Evolutionary conservation across 2,113 vertebrate species (phyloP), one percentile per base, ranked within the genome.

Genomic region (Aix galericulata): DNA sequence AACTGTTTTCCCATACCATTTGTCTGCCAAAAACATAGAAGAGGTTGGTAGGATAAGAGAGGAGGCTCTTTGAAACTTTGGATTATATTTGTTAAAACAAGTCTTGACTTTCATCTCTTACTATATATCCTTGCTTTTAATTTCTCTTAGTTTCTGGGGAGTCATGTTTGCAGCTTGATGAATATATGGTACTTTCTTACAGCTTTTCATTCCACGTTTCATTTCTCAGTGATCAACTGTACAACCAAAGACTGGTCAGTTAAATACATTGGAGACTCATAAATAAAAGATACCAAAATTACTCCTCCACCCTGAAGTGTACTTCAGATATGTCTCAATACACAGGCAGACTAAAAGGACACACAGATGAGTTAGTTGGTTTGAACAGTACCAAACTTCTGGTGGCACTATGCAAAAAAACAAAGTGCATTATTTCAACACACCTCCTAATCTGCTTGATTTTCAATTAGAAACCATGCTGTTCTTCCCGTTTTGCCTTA

Each of bases 11-110:
- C 71, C 16, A 2, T 44, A 67, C 4, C 8, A 42, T 4, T 34
- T 15, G 17, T 22, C 52, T 75, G 46, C 48, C 31, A 76, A 32
- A 80, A 96, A 79, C 76, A 66, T 53, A 77, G 53, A 94, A 72
- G 56, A 68, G 34, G 83, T 59, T 69, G 74, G 73, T 2, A 56
- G 62, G 83, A 89, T 93, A 94, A 95, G 16, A 94, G 27, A 36
- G 60, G 55, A 87, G 63, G 34, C 3, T 68, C 18, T 73, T 46
- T 22, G 29, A 83, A 94, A 91, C 55, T 91, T 73, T 64, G 59
- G 11, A 6, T 27, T 67, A 8, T 11, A 55, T 66, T 69, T 36
- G 2, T 75, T 71, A 73, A 63, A 82, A 11, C 8, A 78, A 71
- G 4, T 34, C 13, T 17, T 0, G 2, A 52, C 6, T 81, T 86